A percentile compares a stretch with the other conserved stretches of the same genome.
phyloP scores from a whole-genome alignment of 2,113 vertebrate genomes.

The Tachycineta bicolor region DNA sequence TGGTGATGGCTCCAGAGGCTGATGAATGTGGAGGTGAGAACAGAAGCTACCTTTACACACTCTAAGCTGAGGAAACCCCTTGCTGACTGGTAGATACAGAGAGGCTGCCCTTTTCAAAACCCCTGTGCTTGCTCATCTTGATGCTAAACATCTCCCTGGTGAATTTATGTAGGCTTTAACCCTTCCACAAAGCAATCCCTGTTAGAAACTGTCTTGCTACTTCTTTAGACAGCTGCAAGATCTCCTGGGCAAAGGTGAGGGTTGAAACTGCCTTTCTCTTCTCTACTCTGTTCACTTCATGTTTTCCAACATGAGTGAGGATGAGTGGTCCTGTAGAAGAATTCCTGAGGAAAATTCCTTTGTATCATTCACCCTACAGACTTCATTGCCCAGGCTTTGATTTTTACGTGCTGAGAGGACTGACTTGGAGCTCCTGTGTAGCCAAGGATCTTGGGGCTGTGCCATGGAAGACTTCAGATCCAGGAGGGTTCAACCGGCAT shows the following conservation, averaged over 20 bases:
- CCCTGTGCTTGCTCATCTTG: not conserved
- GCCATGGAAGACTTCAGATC: not conserved
- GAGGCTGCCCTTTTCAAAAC: not conserved
- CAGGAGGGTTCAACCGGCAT: not conserved
- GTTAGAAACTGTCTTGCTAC: not conserved
- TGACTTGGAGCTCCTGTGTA: not conserved
- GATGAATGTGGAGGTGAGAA: not conserved
- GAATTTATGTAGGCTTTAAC: not conserved
- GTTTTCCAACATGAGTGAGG: not conserved
- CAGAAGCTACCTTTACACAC: fast-evolving
- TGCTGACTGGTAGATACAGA: not conserved
- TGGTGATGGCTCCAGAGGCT: not conserved
- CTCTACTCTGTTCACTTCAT: not conserved
- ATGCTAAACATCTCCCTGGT: not conserved
- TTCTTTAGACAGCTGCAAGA: not conserved
- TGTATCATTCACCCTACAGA: not conserved
- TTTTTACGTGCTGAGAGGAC: not conserved
- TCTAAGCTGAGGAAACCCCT: not conserved
- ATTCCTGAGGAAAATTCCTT: not conserved
- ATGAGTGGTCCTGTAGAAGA: not conserved
- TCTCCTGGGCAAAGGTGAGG: not conserved
- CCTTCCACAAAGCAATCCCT: not conserved
- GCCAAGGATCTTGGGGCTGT: not conserved
- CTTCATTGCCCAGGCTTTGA: not conserved
- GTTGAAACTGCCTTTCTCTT: not conserved